Evolutionary conservation across 2,797 vertebrate genomes (phyloP), one percentile per base, ranked within the genome.

Genomic region (Paratrypauchen microcephalus): DNA sequence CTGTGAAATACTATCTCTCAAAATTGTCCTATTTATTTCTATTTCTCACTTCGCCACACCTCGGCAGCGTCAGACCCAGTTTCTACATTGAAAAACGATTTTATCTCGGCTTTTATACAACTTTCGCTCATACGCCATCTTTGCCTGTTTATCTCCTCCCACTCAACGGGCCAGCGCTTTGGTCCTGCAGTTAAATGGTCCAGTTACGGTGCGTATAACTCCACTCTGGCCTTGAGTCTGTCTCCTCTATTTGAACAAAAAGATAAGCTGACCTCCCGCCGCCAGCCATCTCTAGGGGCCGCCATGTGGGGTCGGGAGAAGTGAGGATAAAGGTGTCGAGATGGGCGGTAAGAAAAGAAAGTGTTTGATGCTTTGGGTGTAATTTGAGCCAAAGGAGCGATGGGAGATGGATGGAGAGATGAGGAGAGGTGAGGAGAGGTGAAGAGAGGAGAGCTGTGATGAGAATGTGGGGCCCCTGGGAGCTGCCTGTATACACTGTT

Each of bases 381-480:
- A 80, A 82, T 84, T 69, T 76, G 73, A 79, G 82, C 78, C 76
- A 75, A 79, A 70, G 62, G 57, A 72, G 24, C 12, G 62, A 66
- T 58, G 52, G 72, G 50, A 66, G 71, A 60, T 61, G 63, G 70
- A 78, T 65, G 73, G 75, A 61, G 69, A 67, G 73, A 65, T 5
- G 70, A 79, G 81, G 79, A 55, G 52, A 55, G 21, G 39, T 41
- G 39, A 41, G 71, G 75, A 61, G 71, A 67, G 73, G 66, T 5
- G 70, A 79, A 81, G 79, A 55, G 21, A 23, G 9, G 41, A 71
- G 76, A 83, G 74, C 78, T 83, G 82, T 79, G 86, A 87, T 87
- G 83, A 69, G 75, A 84, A 84, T 76, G 74, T 87, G 80, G 78
- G 76, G 65, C 88, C 86, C 86, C 68, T 77, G 84, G 87, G 86